These are phyloP conservation scores for Epirrita christyi DNA, from an alignment of 2,888 invertebrate genomes.

Conservation along the genomic window DNA sequence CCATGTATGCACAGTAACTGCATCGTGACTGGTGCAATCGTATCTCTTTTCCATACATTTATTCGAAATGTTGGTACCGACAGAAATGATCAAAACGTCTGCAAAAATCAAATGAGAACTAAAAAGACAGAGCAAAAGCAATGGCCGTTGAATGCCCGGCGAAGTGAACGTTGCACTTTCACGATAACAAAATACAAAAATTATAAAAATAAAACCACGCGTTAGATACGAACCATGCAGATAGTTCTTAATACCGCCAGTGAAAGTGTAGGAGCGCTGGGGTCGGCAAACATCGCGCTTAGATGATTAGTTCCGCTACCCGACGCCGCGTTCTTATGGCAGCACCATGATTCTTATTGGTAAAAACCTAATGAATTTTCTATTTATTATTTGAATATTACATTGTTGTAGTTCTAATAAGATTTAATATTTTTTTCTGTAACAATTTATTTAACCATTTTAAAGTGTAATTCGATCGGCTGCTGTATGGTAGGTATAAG, in stretches of 20 bases:
- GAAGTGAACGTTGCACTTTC: slow-evolving; percentile 83
- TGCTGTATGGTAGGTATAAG: background rate
- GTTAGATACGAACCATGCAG: slow-evolving; percentile 72
- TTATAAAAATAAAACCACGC: slow-evolving; percentile 60
- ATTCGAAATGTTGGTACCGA: slow-evolving; percentile 40
- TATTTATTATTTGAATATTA: no score
- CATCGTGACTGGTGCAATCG: background rate
- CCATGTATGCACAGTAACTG: background rate
- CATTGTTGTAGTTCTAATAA: background rate
- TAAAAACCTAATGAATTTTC: slow-evolving; percentile 25
- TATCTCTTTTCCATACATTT: slow-evolving; percentile 1
- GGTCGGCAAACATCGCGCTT: slow-evolving; percentile 38
- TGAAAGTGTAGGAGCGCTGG: slow-evolving; percentile 57
- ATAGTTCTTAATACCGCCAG: slow-evolving; percentile 64
- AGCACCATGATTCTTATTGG: slow-evolving; percentile 56
- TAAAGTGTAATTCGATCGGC: background rate
- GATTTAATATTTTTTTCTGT: background rate
- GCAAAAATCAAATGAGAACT: slow-evolving; percentile 74
- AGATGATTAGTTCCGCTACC: slow-evolving; percentile 72
- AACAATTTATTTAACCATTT: no score
- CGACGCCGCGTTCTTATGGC: slow-evolving; percentile 65
- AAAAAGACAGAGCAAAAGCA: slow-evolving; percentile 74
- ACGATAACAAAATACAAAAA: slow-evolving; percentile 76
- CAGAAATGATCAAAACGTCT: slow-evolving; percentile 74
- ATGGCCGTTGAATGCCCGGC: slow-evolving; percentile 74